phyloP scores from a whole-genome alignment of 2,797 vertebrate genomes.

The Chelon labrosus region DNA sequence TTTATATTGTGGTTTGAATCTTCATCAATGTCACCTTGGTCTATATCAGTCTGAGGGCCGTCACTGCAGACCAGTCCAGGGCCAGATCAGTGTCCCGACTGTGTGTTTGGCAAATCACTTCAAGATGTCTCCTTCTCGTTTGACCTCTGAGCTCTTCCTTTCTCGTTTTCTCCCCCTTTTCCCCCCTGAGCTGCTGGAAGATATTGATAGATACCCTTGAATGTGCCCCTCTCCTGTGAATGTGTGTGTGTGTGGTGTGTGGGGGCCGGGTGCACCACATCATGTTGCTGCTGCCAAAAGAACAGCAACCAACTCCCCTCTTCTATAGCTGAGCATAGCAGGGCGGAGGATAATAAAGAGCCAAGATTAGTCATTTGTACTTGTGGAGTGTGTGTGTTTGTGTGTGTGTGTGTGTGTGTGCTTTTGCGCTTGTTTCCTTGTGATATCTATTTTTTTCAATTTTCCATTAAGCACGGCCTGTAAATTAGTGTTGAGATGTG shows the following conservation, averaged over 20 bases:
- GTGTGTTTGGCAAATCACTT: conserved; percentile 45
- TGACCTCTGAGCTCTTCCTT: conserved; percentile 50
- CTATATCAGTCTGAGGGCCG: not conserved
- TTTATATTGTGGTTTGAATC: not conserved
- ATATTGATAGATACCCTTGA: conserved; percentile 60
- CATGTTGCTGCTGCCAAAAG: conserved; percentile 36
- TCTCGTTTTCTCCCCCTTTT: conserved; percentile 12
- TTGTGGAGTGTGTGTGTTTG: conserved; percentile 10
- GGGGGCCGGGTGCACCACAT: conserved; percentile 7
- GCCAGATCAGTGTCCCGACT: conserved; percentile 3
- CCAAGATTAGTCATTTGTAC: conserved; percentile 49
- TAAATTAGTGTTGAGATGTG: too few relatives aligned
- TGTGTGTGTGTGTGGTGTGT: not conserved
- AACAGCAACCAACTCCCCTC: conserved; percentile 11
- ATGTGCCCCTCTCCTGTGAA: not conserved
- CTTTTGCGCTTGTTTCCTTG: not conserved
- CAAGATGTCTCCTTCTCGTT: conserved; percentile 33
- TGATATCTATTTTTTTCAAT: too few relatives aligned
- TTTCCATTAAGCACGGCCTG: too few relatives aligned
- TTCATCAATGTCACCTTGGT: not conserved
- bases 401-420: not conserved
- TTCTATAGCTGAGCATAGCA: conserved; percentile 23
- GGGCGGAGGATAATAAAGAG: conserved; percentile 26
- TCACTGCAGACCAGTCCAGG: conserved; percentile 1
- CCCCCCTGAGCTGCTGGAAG: conserved; percentile 28